Conservation (phyloP, 1,140 invertebrate genomes). For the Ooceraea biroi region DNA sequence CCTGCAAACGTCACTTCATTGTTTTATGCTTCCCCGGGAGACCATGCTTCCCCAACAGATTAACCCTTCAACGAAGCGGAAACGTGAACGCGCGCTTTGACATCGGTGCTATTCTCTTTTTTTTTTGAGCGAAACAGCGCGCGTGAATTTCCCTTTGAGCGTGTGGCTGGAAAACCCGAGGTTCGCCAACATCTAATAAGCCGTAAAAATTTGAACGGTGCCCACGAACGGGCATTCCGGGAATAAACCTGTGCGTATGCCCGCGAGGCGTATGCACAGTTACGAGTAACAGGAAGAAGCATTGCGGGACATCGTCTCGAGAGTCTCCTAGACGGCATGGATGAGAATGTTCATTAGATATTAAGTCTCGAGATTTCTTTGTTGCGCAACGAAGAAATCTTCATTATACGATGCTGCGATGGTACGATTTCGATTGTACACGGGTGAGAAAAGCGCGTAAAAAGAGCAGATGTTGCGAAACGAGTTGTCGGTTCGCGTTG, state of each 20-base stretch:
- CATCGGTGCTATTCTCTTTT: constrained; percentile 1
- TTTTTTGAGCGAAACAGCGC: constrained; percentile 35
- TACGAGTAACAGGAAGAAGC: background rate
- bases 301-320: background rate
- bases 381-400: too few relatives aligned
- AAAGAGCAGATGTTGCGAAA: background rate
- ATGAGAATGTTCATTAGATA: background rate
- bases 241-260: constrained; percentile 2
- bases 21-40: background rate
- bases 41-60: constrained; percentile 2
- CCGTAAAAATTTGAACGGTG: constrained; percentile 32
- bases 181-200: constrained; percentile 33
- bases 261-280: background rate
- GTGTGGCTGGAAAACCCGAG: constrained; percentile 27
- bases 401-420: too few relatives aligned
- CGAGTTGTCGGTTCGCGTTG: background rate
- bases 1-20: background rate
- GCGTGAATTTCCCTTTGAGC: constrained; percentile 46
- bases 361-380: background rate
- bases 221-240: background rate
- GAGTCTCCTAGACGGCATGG: background rate
- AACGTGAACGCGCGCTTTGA: constrained; percentile 37
- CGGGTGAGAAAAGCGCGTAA: background rate
- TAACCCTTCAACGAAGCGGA: constrained; percentile 39
- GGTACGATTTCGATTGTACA: background rate